These are phyloP conservation scores for Saimiri boliviensis DNA, from an alignment of 2,113 vertebrate genomes.

Conservation along the genomic window DNA sequence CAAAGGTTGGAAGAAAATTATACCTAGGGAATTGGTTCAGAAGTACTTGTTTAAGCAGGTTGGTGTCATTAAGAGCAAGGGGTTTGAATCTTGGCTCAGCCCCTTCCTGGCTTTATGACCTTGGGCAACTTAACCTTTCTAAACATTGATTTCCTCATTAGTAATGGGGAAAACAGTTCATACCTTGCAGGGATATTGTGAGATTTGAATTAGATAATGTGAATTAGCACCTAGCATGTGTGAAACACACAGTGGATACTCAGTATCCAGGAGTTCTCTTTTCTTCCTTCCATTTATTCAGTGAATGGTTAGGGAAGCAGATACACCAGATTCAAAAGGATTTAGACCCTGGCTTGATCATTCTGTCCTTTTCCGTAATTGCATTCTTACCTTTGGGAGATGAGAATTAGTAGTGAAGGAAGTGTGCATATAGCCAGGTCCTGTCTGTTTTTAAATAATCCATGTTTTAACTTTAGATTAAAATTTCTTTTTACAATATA, in stretches of 20 bases:
- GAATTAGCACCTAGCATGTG: background rate
- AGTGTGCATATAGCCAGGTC: background rate
- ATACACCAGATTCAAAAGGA: background rate
- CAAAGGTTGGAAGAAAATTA: slow-evolving; percentile 25
- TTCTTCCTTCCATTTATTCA: background rate
- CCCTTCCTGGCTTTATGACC: slow-evolving; percentile 14
- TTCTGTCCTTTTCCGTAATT: background rate
- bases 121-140: slow-evolving; percentile 57
- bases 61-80: slow-evolving; percentile 44
- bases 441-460: slow-evolving; percentile 31
- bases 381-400: slow-evolving; percentile 1
- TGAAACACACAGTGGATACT: background rate
- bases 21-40: slow-evolving; percentile 49
- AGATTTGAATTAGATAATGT: slow-evolving; percentile 43
- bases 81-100: slow-evolving; percentile 39
- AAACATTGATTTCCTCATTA: slow-evolving; percentile 52
- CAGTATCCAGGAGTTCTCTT: background rate
- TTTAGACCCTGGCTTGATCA: background rate
- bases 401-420: slow-evolving; percentile 14
- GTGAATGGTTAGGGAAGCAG: background rate
- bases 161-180: slow-evolving; percentile 32
- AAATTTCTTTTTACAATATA: slow-evolving; percentile 23
- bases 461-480: slow-evolving; percentile 49
- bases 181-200: slow-evolving; percentile 48
- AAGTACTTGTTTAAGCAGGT: slow-evolving; percentile 48